Evolutionary conservation across 2,113 vertebrate genomes (phyloP).

Genomic region (Okapia johnstoni): DNA sequence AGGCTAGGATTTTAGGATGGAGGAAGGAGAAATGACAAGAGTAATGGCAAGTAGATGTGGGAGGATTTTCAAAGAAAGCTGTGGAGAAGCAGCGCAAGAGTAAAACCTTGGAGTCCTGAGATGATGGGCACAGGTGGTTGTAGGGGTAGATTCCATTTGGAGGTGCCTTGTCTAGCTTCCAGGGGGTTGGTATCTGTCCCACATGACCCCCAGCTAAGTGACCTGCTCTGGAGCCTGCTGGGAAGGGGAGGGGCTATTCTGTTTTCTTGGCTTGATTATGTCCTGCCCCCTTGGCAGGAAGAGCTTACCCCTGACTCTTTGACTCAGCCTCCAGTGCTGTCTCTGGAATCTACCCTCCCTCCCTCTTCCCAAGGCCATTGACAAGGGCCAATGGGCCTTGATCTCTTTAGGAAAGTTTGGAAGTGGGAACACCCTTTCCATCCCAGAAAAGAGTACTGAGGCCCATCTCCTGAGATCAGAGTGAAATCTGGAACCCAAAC

Average conservation of each 20-base stretch:
- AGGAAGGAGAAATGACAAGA: not conserved
- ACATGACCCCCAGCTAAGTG: not conserved
- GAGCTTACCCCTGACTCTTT: slow-evolving; percentile 38
- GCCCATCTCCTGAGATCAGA: not conserved
- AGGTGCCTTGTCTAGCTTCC: not conserved
- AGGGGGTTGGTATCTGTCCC: not conserved
- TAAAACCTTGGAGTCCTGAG: not conserved
- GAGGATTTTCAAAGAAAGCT: slow-evolving; percentile 25
- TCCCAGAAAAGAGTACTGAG: not conserved
- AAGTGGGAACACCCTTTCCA: slow-evolving; percentile 37
- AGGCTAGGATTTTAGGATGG: not conserved
- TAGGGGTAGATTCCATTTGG: not conserved
- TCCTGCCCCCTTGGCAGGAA: not conserved
- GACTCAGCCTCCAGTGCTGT: slow-evolving; percentile 29
- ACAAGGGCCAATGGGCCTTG: slow-evolving; percentile 40
- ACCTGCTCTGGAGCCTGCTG: not conserved
- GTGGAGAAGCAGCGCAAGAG: not conserved
- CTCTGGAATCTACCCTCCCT: slow-evolving; percentile 44
- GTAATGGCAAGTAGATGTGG: not conserved
- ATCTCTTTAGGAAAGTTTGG: slow-evolving; percentile 1
- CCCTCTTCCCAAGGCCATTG: slow-evolving; percentile 44
- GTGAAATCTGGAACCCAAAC: not conserved
- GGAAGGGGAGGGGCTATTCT: not conserved
- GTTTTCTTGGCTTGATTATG: slow-evolving; percentile 18
- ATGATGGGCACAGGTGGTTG: not conserved